Conservation (phyloP, 2,888 invertebrate genomes). For the Caenorhabditis drosophilae region DNA sequence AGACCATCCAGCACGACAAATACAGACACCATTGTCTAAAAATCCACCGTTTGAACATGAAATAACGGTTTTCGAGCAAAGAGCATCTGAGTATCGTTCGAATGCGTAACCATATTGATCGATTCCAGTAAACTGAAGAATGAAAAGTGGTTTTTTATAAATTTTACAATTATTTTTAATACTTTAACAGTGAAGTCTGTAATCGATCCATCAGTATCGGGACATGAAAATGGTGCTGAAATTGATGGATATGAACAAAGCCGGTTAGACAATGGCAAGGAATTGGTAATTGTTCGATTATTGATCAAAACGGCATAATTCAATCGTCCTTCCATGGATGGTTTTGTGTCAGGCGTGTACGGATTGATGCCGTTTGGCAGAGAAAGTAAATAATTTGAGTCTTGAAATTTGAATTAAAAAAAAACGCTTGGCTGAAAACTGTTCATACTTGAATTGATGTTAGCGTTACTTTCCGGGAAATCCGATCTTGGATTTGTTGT, state of each 20-base stretch:
- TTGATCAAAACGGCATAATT: constrained; percentile 52
- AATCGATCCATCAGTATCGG: constrained; percentile 26
- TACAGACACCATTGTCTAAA: constrained; percentile 51
- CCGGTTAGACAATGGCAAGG: constrained; percentile 34
- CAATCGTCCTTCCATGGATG: constrained; percentile 51
- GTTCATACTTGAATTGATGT: constrained; percentile 44
- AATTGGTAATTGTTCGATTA: constrained; percentile 39
- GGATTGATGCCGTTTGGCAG: constrained; percentile 43
- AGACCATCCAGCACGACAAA: constrained; percentile 50
- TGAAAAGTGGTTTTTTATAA: neutral
- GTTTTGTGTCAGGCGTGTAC: constrained; percentile 41
- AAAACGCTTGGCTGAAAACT: no score
- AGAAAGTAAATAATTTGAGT: constrained; percentile 51
- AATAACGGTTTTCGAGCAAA: constrained; percentile 44
- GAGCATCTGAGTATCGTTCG: constrained; percentile 48
- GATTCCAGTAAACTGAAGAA: constrained; percentile 52
- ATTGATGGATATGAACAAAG: constrained; percentile 41
- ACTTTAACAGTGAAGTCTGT: constrained; percentile 44
- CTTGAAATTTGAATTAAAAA: constrained; percentile 23
- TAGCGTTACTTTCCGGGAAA: constrained; percentile 41
- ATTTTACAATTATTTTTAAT: neutral
- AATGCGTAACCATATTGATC: constrained; percentile 63
- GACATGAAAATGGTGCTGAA: constrained; percentile 52
- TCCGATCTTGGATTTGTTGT: constrained; percentile 51
- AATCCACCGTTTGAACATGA: constrained; percentile 55